These are phyloP conservation scores for Aquatica leii DNA, from an alignment of 2,888 invertebrate genomes.

Conservation along the genomic window DNA sequence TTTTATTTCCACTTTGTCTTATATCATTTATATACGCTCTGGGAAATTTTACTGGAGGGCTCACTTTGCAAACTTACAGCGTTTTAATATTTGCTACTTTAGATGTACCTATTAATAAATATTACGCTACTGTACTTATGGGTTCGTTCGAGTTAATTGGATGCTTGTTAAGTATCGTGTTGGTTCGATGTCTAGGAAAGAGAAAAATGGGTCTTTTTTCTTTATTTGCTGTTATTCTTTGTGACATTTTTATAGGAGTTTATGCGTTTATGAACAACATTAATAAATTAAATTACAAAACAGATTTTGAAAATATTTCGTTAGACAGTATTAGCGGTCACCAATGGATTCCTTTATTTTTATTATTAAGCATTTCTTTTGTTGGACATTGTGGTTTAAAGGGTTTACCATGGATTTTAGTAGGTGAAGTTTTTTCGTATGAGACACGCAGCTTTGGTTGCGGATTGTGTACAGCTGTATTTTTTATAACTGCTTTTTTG, in stretches of 20 bases:
- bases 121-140: constrained; percentile 76
- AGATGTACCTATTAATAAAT: constrained; percentile 77
- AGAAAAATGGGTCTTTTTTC: constrained; percentile 73
- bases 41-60: constrained; percentile 76
- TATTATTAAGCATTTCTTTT: constrained; percentile 73
- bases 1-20: background rate
- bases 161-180: constrained; percentile 69
- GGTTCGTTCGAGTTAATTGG: constrained; percentile 76
- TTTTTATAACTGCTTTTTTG: constrained; percentile 78
- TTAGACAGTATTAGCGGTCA: background rate
- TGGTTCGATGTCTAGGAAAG: constrained; percentile 78
- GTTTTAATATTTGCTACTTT: constrained; percentile 76
- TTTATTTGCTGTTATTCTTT: constrained; percentile 63
- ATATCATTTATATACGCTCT: background rate
- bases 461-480: constrained; percentile 75
- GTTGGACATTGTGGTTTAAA: constrained; percentile 75
- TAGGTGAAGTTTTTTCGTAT: constrained; percentile 79
- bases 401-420: constrained; percentile 80
- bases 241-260: background rate
- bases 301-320: background rate
- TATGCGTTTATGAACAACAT: background rate
- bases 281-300: background rate
- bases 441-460: constrained; percentile 75
- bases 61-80: constrained; percentile 76
- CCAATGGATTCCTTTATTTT: constrained; percentile 72